phyloP scores from a whole-genome alignment of 2,888 invertebrate genomes.

The Macroteleia sp. region DNA sequence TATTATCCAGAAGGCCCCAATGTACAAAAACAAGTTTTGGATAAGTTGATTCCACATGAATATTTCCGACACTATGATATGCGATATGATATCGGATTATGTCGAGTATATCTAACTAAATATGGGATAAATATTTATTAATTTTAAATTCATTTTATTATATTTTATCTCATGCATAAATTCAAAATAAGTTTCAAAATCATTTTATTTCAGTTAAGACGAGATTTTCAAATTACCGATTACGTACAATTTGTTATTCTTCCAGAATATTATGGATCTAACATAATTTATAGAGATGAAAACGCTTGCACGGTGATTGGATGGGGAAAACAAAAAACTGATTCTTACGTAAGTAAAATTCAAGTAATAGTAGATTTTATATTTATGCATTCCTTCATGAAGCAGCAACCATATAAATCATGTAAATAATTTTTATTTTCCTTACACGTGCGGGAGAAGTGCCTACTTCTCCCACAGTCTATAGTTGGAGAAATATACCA shows the following conservation, averaged over 20 bases:
- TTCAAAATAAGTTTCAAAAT: no score
- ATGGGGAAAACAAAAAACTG: slow-evolving; percentile 67
- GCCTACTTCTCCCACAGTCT: no score
- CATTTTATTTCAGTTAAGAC: slow-evolving; percentile 60
- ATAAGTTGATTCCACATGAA: slow-evolving; percentile 73
- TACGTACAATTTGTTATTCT: slow-evolving; percentile 66
- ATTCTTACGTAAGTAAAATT: background rate
- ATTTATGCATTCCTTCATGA: no score
- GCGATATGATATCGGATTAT: slow-evolving; percentile 71
- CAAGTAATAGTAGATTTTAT: no score
- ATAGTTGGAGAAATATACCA: no score
- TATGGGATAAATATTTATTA: no score
- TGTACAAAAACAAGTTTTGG: slow-evolving; percentile 71
- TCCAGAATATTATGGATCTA: slow-evolving; percentile 53
- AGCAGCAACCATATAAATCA: no score
- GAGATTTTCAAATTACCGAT: slow-evolving; percentile 64
- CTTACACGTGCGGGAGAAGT: no score
- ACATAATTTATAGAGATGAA: slow-evolving; percentile 59
- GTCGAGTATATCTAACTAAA: slow-evolving; percentile 6
- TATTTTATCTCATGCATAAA: no score
- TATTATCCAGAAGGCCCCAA: slow-evolving; percentile 69
- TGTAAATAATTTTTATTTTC: no score
- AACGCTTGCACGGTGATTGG: slow-evolving; percentile 66
- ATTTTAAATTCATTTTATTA: no score
- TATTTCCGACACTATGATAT: slow-evolving; percentile 69